Evolutionary conservation across 2,888 invertebrate species (phyloP), one percentile per base, ranked within the genome.

Genomic region (Cerastis rubricosa): DNA sequence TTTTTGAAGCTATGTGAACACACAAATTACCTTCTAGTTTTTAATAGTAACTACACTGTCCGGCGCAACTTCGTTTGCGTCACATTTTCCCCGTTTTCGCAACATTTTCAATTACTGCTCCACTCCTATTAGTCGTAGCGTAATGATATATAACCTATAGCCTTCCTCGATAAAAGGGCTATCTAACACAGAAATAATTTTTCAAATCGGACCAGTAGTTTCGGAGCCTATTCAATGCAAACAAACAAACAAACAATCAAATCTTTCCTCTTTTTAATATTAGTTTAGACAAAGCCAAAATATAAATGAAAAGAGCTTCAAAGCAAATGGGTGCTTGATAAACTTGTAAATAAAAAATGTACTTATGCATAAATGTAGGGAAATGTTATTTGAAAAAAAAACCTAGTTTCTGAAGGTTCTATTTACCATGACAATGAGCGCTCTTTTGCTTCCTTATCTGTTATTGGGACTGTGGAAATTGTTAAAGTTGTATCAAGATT

Each of bases 261-360:
- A n/a, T n/a, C n/a, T n/a, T n/a, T n/a, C n/a, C n/a, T n/a, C n/a
- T n/a, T n/a, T n/a, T n/a, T n/a, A n/a, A n/a, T n/a, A n/a, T n/a
- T n/a, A n/a, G n/a, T n/a, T n/a, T n/a, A n/a, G n/a, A n/a, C 22
- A 61, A 63, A 29, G 11, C 29, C 51, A 45, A 64, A 17, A n/a
- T n/a, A 25, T n/a, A 59, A 66, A 74, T 59, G 40, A 76, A 72
- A 59, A 67, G 85, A 86, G 87, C 85, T 86, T 86, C 78, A 43
- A 78, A 76, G 78, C 65, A 71, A 76, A 80, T 68, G 74, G 78
- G 87, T 85, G 71, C 73, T 83, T 73, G 51, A 63, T 40, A 49
- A 51, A 65, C 8, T 71, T 61, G 43, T 76, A 77, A 65, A 69
- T 68, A 75, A 68, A 40, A n/a, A 22, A 35, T 35, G 35, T 35